These are phyloP conservation scores for Microtus pennsylvanicus DNA, from an alignment of 2,113 vertebrate species.

Conservation along the genomic window DNA sequence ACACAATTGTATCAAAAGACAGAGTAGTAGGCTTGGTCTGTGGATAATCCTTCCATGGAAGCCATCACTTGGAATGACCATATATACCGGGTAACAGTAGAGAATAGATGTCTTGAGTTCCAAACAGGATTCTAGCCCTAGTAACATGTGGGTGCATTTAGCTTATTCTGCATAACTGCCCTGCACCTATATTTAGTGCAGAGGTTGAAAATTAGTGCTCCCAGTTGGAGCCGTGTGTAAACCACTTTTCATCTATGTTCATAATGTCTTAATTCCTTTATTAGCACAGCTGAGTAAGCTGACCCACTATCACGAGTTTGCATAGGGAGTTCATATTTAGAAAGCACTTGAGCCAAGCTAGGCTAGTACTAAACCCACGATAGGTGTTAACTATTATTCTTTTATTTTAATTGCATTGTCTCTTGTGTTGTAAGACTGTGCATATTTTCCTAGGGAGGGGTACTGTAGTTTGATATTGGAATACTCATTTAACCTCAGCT, in stretches of 20 bases:
- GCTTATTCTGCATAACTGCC: not conserved
- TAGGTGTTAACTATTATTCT: not conserved
- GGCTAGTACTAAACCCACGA: not conserved
- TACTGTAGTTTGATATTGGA: not conserved
- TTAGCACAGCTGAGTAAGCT: not conserved
- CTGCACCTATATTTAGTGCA: not conserved
- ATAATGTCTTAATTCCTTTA: not conserved
- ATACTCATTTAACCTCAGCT: not conserved
- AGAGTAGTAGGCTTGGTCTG: not conserved
- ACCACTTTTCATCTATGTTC: not conserved
- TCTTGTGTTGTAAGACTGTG: not conserved
- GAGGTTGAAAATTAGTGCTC: not conserved
- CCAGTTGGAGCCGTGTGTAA: not conserved
- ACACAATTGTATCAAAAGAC: not conserved
- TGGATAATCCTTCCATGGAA: not conserved
- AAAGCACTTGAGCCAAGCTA: not conserved
- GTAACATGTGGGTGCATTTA: not conserved
- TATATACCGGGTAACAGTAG: not conserved
- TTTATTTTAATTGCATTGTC: not conserved
- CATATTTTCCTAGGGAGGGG: not conserved
- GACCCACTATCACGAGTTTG: not conserved
- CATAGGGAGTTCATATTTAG: not conserved
- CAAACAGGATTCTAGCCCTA: not conserved
- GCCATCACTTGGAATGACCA: not conserved
- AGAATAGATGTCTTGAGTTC: conserved; percentile 20